These are phyloP conservation scores for Nyctereutes procyonoides DNA, from an alignment of 2,113 vertebrate genomes.

Conservation along the genomic window DNA sequence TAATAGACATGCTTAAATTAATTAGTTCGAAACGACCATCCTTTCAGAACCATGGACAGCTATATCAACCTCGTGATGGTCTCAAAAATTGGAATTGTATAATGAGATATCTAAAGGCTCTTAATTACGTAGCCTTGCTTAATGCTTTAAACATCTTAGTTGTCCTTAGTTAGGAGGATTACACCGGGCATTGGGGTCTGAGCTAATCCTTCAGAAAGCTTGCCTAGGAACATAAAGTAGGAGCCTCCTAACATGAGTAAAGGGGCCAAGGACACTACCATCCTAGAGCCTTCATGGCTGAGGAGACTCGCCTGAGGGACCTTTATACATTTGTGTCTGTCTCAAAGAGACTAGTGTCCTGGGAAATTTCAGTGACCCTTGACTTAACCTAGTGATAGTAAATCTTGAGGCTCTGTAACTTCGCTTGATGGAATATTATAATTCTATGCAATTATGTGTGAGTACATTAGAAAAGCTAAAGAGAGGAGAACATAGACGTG, in stretches of 20 bases:
- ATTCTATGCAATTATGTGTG: neutral
- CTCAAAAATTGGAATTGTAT: neutral
- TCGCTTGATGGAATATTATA: constrained; percentile 15
- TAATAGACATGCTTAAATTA: neutral
- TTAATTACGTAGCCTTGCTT: neutral
- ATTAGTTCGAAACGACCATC: neutral
- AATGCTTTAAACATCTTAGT: constrained; percentile 10
- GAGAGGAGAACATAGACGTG: neutral
- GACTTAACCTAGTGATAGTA: neutral
- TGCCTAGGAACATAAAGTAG: neutral
- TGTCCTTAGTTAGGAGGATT: constrained; percentile 29
- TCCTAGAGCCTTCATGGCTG: neutral
- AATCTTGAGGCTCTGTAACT: constrained; percentile 14
- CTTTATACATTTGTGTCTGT: neutral
- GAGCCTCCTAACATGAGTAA: neutral
- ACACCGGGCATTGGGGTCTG: neutral
- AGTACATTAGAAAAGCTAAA: neutral
- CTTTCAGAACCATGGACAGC: constrained; percentile 49
- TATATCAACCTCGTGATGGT: neutral
- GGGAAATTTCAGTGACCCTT: neutral
- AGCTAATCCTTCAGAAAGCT: constrained; percentile 35
- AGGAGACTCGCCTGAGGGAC: neutral
- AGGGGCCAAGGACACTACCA: neutral
- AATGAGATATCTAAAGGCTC: neutral
- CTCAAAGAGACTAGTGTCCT: neutral